Conservation (phyloP, 1,140 invertebrate species). For the Sitophilus oryzae region DNA sequence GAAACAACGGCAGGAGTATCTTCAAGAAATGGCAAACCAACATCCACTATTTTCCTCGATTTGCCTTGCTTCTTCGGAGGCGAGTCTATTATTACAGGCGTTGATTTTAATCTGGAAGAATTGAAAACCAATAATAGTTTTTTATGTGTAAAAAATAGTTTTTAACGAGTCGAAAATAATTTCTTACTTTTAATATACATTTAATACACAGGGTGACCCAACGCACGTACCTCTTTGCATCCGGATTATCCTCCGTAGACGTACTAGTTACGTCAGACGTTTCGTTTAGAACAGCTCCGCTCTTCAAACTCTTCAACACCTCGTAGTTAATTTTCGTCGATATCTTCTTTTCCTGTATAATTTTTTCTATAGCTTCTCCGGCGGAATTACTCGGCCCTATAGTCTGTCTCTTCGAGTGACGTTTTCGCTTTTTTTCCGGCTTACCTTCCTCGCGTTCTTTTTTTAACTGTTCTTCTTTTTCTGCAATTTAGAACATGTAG, state of each 20-base stretch:
- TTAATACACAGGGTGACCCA: too few relatives aligned
- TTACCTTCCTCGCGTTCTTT: constrained; percentile 74
- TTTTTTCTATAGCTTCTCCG: constrained; percentile 89
- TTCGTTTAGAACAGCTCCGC: constrained; percentile 45
- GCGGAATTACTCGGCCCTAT: constrained; percentile 67
- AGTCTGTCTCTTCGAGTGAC: constrained; percentile 54
- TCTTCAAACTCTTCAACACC: constrained; percentile 78
- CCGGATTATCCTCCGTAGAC: constrained; percentile 19
- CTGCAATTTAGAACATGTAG: too few relatives aligned
- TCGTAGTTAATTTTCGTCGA: constrained; percentile 98
- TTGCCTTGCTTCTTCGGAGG: not conserved
- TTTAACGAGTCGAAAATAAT: too few relatives aligned
- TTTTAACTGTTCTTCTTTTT: constrained; percentile 69
- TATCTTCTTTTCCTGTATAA: constrained; percentile 90
- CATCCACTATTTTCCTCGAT: constrained; percentile 8
- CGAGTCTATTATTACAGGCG: not conserved
- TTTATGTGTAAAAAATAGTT: too few relatives aligned
- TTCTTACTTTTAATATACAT: too few relatives aligned
- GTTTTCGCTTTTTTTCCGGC: constrained; percentile 65
- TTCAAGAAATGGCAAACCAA: constrained; percentile 28
- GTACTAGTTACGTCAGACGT: too few relatives aligned
- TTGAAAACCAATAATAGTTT: constrained; percentile 13
- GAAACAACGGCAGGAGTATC: not conserved
- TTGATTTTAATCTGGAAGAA: not conserved
- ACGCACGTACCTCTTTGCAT: constrained; percentile 10